These are phyloP conservation scores for Drosophila nasuta DNA, from an alignment of 1,140 invertebrate genomes.

Conservation along the genomic window DNA sequence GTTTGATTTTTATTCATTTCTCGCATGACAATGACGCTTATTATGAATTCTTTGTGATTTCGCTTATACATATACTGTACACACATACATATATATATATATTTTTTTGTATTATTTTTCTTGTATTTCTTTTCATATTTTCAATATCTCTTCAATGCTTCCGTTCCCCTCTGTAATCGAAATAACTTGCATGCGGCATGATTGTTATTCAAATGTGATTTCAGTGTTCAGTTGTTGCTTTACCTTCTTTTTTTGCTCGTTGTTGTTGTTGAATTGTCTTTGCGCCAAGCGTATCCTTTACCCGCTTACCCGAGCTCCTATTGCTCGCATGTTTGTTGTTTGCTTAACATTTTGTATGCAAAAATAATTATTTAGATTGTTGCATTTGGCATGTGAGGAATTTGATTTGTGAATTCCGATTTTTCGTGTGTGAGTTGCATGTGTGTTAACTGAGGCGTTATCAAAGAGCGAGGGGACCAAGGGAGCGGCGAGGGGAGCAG, in stretches of 20 bases:
- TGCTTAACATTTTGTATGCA: conserved; percentile 78
- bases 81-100: background rate
- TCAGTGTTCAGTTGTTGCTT: conserved; percentile 47
- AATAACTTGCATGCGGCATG: conserved; percentile 77
- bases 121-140: conserved; percentile 76
- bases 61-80: conserved; percentile 26
- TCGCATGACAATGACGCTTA: conserved; percentile 83
- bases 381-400: conserved; percentile 57
- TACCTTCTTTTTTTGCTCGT: conserved; percentile 45
- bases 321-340: conserved; percentile 58
- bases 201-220: conserved; percentile 84
- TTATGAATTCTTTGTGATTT: conserved; percentile 84
- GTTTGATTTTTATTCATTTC: conserved; percentile 83
- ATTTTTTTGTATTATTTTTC: conserved; percentile 39
- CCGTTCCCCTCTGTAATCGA: conserved; percentile 51
- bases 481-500: background rate
- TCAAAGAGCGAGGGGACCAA: too few relatives aligned
- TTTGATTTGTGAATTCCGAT: conserved; percentile 41
- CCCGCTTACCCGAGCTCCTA: background rate
- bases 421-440: conserved; percentile 31
- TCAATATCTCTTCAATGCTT: conserved; percentile 66
- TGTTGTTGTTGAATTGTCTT: conserved; percentile 35
- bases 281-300: conserved; percentile 45
- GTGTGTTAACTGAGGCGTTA: conserved; percentile 21
- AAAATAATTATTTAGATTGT: conserved; percentile 84